Percentiles rank a stretch among this genome's conserved stretches.
Evolutionary conservation across 2,888 invertebrate species (phyloP).

Genomic region (Digitonthophagus gazella): DNA sequence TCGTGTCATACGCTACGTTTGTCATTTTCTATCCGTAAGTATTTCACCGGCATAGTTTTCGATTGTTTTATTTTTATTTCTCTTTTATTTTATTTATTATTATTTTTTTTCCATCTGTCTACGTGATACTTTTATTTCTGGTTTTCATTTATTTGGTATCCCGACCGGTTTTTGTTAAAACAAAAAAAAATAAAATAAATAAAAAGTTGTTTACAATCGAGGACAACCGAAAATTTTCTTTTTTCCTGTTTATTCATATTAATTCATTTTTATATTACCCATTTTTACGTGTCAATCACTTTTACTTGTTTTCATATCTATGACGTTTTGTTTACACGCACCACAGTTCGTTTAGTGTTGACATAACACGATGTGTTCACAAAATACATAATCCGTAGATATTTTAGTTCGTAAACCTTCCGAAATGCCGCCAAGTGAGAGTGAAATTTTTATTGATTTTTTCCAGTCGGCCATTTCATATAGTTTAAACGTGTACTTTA

Average conservation of each 20-base stretch:
- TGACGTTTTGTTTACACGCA: background rate
- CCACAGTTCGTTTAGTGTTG: background rate
- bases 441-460: background rate
- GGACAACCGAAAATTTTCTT: too few relatives aligned
- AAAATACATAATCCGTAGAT: background rate
- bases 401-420: background rate
- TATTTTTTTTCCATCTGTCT: background rate
- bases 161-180: background rate
- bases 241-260: background rate
- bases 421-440: background rate
- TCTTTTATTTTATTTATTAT: background rate
- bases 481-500: too few relatives aligned
- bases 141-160: background rate
- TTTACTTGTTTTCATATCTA: background rate
- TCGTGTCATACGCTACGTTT: constrained; percentile 29
- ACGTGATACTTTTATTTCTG: background rate
- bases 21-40: constrained; percentile 24
- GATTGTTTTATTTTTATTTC: background rate
- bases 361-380: background rate
- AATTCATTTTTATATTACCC: background rate
- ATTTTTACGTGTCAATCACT: background rate
- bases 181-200: background rate
- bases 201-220: background rate
- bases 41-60: background rate
- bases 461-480: too few relatives aligned